Evolutionary conservation across 2,113 vertebrate genomes (phyloP).

Genomic region (Paraplagusia blochii): DNA sequence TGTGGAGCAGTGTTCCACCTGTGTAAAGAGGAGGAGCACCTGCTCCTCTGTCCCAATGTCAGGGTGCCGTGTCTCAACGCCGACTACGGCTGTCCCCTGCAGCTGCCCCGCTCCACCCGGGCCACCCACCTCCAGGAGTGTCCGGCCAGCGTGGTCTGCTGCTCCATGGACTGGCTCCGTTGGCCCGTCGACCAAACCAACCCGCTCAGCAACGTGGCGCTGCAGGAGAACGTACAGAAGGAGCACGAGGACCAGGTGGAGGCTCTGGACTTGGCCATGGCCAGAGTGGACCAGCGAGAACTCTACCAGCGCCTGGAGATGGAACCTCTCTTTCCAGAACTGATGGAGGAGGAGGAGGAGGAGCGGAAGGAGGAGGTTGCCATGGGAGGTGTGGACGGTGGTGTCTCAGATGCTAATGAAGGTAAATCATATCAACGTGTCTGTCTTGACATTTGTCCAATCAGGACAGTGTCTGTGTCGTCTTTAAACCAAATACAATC

Average conservation of each 20-base stretch:
- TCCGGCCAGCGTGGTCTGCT: constrained; percentile 87
- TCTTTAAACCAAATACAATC: no score
- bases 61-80: constrained; percentile 89
- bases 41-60: constrained; percentile 86
- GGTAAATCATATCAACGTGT: constrained; percentile 18
- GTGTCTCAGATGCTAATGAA: constrained; percentile 7
- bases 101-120: constrained; percentile 84
- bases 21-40: constrained; percentile 93
- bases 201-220: constrained; percentile 43
- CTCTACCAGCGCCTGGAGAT: constrained; percentile 85
- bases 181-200: constrained; percentile 85
- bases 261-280: constrained; percentile 84
- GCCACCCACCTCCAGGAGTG: constrained; percentile 85
- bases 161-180: constrained; percentile 94
- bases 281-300: constrained; percentile 84
- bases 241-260: constrained; percentile 63
- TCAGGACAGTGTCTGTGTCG: no score
- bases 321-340: constrained; percentile 86
- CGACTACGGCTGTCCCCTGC: constrained; percentile 85
- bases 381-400: constrained; percentile 17
- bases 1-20: constrained; percentile 92
- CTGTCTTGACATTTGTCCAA: not conserved
- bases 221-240: constrained; percentile 83
- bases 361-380: constrained; percentile 27
- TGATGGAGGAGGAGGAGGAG: constrained; percentile 63